Evolutionary conservation across 2,888 invertebrate species (phyloP), one percentile per base, ranked within the genome.

Genomic region (Pemphredon lugubris): DNA sequence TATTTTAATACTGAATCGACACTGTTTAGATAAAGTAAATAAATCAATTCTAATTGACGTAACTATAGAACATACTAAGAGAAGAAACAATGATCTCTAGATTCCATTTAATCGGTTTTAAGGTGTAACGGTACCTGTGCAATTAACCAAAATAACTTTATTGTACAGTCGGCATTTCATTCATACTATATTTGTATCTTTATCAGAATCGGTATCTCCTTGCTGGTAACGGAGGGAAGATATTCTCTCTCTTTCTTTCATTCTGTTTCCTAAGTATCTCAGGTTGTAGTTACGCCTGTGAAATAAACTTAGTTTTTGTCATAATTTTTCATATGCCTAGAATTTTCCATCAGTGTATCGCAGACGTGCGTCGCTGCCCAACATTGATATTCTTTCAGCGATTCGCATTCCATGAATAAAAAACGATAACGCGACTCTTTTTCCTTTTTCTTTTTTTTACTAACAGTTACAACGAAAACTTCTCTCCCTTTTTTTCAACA

Each of bases 231-330:
- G 73, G 73, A 83, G 78, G 79, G 77, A 79, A 70, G 75, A 66
- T 77, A 84, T 77, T 83, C 79, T 80, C 75, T 82, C 85, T 86
- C 68, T 85, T 82, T 83, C 80, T 81, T 85, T 86, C 83, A 81
- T 78, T 84, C 77, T 84, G 69, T 79, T 84, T 80, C 81, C 78
- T 84, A 83, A 82, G 79, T 83, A 79, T 82, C 83, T 86, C 83
- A 85, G 82, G 83, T 85, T 85, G 87, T 83, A 59, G 84, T 75
- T 83, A 83, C 83, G 85, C 87, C 87, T 87, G 87, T 86, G 87
- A 84, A 87, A 87, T 87, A 87, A 87, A 87, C 87, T 87, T 71
- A 82, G 75, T 85, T 81, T 26, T 83, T 74, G 55, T 77, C 81
- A 60, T 79, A 70, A 57, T 75, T 66, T 60, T 69, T 72, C 26